These are phyloP conservation scores for Silurus asotus DNA, from an alignment of 2,113 vertebrate genomes.

Conservation along the genomic window DNA sequence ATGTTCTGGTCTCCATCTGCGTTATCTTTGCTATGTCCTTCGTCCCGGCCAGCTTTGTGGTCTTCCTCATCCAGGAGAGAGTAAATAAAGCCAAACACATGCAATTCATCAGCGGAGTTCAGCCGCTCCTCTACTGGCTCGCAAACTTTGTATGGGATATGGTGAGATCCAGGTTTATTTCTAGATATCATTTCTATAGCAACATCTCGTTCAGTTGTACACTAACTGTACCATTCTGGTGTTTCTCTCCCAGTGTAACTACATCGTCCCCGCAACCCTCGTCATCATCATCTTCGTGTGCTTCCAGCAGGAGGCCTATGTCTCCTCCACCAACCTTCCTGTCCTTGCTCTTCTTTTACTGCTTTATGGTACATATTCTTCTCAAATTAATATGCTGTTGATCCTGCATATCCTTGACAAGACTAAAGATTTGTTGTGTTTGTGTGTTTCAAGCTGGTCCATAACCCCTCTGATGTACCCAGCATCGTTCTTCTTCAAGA, in stretches of 20 bases:
- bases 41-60: constrained; percentile 88
- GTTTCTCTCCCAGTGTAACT: constrained; percentile 84
- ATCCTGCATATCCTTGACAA: background rate
- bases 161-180: constrained; percentile 72
- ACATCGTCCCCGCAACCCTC: constrained; percentile 90
- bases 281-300: constrained; percentile 97
- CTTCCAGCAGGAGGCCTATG: constrained; percentile 98
- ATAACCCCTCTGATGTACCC: constrained; percentile 99
- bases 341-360: constrained; percentile 90
- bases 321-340: constrained; percentile 95
- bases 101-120: constrained; percentile 97
- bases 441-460: constrained; percentile 82
- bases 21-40: constrained; percentile 88
- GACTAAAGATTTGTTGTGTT: background rate
- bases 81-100: constrained; percentile 97
- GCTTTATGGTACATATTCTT: constrained; percentile 84
- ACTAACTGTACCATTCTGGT: background rate
- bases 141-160: constrained; percentile 99
- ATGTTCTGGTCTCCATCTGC: constrained; percentile 89
- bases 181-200: background rate
- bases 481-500: constrained; percentile 97
- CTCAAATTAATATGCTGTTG: background rate
- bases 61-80: constrained; percentile 96
- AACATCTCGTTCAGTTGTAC: too few species aligned
- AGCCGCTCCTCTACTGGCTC: constrained; percentile 94